These are phyloP conservation scores for Avahi laniger DNA, from an alignment of 2,797 vertebrate genomes.

Conservation along the genomic window DNA sequence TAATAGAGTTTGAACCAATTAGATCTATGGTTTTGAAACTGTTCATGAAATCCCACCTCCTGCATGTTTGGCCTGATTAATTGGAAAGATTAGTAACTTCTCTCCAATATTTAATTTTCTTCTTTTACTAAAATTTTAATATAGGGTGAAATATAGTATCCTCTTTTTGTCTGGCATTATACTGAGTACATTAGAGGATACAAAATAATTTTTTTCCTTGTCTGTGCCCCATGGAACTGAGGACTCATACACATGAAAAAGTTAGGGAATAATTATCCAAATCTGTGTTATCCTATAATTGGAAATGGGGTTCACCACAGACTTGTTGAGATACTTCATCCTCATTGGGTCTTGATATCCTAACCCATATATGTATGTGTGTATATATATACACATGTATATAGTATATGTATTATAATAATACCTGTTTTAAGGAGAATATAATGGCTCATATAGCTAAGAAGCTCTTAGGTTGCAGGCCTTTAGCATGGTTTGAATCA, in stretches of 20 bases:
- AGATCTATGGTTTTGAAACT: conserved; percentile 49
- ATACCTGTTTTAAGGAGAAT: background rate
- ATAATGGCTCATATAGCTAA: background rate
- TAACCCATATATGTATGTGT: background rate
- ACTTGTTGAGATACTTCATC: background rate
- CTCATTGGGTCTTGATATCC: background rate
- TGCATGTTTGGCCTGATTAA: conserved; percentile 9
- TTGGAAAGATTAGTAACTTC: background rate
- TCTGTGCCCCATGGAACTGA: background rate
- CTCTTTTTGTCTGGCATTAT: background rate
- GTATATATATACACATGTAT: too few species aligned
- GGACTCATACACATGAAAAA: background rate
- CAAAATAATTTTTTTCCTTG: background rate
- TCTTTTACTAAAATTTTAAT: conserved; percentile 1
- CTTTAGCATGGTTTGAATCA: background rate
- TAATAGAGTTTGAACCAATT: conserved; percentile 55
- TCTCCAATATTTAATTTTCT: background rate
- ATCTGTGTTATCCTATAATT: background rate
- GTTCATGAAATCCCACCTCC: conserved; percentile 29
- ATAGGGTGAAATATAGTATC: background rate
- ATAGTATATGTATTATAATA: too few species aligned
- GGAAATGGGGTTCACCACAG: background rate
- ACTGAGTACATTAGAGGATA: background rate
- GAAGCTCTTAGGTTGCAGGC: background rate
- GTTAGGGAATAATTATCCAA: background rate